Evolutionary conservation across 2,797 vertebrate genomes (phyloP), one percentile per base, ranked within the genome.

Genomic region (Trematomus bernacchii): DNA sequence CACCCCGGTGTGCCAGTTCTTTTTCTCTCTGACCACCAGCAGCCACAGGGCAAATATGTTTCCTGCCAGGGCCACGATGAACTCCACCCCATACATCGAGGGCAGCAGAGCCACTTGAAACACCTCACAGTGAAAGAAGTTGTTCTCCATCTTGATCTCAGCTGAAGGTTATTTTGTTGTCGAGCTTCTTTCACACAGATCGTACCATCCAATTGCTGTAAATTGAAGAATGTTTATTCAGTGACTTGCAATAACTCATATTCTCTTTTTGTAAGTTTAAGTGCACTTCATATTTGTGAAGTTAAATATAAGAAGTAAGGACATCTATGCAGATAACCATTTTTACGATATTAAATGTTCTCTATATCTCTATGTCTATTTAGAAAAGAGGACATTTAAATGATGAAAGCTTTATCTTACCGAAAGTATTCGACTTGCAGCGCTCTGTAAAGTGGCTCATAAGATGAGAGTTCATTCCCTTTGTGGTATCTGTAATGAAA

Each of bases 1-100:
- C 0, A 96, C 90, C 0, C 96, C 95, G 0, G 93, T 84, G 85
- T 95, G 95, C 95, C 96, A 97, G 23, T 91, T 84, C 18, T 63
- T 84, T 6, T 83, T 90, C 64, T 95, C 92, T 3, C 3, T 80
- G 0, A 48, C 64, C 27, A 82, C 0, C 1, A 97, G 90, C 2
- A 94, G 80, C 87, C 93, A 94, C 47, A 97, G 71, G 2, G 95
- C 96, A 3, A 95, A 77, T 12, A 93, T 5, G 11, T 97, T 98
- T 10, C 95, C 96, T 0, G 52, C 21, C 11, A 96, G 6, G 0
- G 96, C 96, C 53, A 95, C 57, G 0, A 90, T 44, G 63, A 96
- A 96, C 80, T 96, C 95, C 0, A 81, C 11, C 0, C 86, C 83
- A 2, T 95, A 95, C 42, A 96, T 0, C 0, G 87, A 80, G 43